Evolutionary conservation across 2,888 invertebrate genomes (phyloP), one percentile per base, ranked within the genome.

Genomic region (Ennomos erosarius): DNA sequence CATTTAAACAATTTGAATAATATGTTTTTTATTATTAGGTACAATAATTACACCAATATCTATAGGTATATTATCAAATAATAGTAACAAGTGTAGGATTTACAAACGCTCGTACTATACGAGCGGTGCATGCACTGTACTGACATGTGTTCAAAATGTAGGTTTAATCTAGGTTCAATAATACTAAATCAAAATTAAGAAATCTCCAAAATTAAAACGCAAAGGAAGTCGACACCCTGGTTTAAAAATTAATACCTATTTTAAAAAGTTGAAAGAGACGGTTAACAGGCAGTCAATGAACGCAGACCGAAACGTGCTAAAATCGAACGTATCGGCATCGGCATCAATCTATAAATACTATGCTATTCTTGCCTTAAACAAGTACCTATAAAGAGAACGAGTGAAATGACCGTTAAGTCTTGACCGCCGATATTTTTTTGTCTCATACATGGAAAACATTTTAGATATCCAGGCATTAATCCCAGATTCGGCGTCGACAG

Each of bases 321-420:
- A 52, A 52, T 38, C 43, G n/a, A 45, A 56, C 50, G n/a, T 9
- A 50, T 26, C 5, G 16, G 54, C 26, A 50, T 26, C 5, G 16
- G 54, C 26, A 47, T 16, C 40, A 43, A 8, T 51, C 33, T 37
- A 52, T 47, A 47, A 47, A 52, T 52, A 57, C 12, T 10, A 33
- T 9, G 13, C 46, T 52, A 52, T 57, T 46, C 34, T 33, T 9
- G 42, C 51, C 36, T 34, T 34, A 49, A 37, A 33, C 48, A 26
- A 26, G 26, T 55, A 12, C 13, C 13, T 12, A 26, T 16, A 16
- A 16, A 16, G 16, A 16, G 3, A 26, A 26, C 26, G 26, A 26
- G 26, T 26, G 26, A 26, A 26, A 6, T 26, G 26, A 26, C 26
- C 26, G 1, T 26, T 26, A 6, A 42, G 9, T 10, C 1, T 16